Evolutionary conservation across 2,113 vertebrate species (phyloP).

Genomic region (Oceanites oceanicus): DNA sequence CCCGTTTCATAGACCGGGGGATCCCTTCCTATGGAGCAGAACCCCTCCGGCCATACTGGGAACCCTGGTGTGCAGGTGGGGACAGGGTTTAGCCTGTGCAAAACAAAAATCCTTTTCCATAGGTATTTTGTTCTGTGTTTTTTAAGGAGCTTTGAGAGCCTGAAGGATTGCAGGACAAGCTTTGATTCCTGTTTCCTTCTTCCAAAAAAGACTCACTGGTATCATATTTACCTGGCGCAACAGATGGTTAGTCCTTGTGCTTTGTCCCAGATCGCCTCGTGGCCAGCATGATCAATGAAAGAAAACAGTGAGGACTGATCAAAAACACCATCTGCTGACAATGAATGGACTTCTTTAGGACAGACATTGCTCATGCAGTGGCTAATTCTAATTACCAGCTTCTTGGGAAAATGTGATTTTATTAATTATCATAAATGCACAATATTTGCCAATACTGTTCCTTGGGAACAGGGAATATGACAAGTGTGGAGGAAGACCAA

Average conservation of each 20-base stretch:
- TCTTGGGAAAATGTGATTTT: conserved; percentile 20
- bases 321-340: conserved; percentile 46
- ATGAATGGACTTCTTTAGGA: background rate
- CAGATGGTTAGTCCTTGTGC: background rate
- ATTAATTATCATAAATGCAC: background rate
- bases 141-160: background rate
- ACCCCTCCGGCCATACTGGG: background rate
- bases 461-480: background rate
- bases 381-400: background rate
- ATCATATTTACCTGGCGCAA: background rate
- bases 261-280: background rate
- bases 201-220: background rate
- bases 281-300: background rate
- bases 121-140: background rate
- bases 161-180: background rate
- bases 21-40: background rate
- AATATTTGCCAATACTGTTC: conserved; percentile 8
- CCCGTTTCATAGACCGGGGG: background rate
- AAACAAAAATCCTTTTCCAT: background rate
- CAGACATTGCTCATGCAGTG: conserved; percentile 13
- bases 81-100: background rate
- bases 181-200: background rate
- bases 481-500: background rate
- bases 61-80: background rate
- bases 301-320: conserved; percentile 17